Conservation (phyloP, 2,888 invertebrate species). For the Pammene fasciana region DNA sequence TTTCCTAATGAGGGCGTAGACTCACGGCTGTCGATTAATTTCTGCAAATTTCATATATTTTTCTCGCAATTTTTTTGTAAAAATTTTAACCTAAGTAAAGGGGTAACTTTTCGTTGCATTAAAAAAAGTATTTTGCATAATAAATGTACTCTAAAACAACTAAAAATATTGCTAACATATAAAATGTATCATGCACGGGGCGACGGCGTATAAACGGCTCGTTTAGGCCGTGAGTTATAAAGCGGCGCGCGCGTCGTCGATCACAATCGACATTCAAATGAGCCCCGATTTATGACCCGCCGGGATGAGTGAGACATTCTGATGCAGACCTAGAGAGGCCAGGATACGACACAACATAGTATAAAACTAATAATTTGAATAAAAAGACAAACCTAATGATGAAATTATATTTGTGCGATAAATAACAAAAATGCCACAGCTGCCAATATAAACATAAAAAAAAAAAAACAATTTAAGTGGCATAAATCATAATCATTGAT, state of each 20-base stretch:
- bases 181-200: background rate
- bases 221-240: constrained; percentile 55
- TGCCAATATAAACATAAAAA: too few relatives aligned
- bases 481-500: too few relatives aligned
- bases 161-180: constrained; percentile 4
- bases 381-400: background rate
- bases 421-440: too few relatives aligned
- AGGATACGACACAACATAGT: background rate
- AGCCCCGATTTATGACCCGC: constrained; percentile 75
- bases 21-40: background rate
- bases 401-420: too few relatives aligned
- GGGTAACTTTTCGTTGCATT: too few relatives aligned
- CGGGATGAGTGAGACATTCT: constrained; percentile 74
- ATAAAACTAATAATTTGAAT: background rate
- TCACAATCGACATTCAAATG: constrained; percentile 82
- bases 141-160: background rate
- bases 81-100: too few relatives aligned
- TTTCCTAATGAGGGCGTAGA: background rate
- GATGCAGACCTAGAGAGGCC: constrained; percentile 13
- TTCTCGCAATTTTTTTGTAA: background rate
- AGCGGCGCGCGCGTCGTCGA: constrained; percentile 67
- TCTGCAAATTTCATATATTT: background rate
- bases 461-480: too few relatives aligned
- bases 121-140: too few relatives aligned
- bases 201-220: constrained; percentile 8